Conservation (phyloP, 2,797 vertebrate species). For the Lutjanus campechanus region DNA sequence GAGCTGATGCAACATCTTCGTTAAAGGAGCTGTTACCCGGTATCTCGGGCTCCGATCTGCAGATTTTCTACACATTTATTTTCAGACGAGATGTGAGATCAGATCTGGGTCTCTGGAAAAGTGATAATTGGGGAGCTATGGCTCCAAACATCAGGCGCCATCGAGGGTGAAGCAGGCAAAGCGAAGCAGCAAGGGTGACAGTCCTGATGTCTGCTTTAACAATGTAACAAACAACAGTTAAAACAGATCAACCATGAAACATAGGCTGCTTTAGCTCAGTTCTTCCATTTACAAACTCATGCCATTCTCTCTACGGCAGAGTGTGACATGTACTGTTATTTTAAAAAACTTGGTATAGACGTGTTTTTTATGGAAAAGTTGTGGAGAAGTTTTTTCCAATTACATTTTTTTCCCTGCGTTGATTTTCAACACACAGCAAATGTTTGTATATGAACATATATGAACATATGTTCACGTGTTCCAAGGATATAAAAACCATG, state of each 20-base stretch:
- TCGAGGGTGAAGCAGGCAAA: background rate
- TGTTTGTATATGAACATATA: background rate
- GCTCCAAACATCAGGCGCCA: slow-evolving; percentile 1
- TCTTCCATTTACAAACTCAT: background rate
- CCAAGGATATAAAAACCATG: too few relatives aligned
- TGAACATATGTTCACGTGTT: too few relatives aligned
- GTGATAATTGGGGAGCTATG: slow-evolving; percentile 33
- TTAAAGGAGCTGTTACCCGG: slow-evolving; percentile 12
- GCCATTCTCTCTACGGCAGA: background rate
- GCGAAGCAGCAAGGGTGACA: background rate
- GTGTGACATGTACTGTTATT: background rate
- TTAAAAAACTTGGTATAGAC: background rate
- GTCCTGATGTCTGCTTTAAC: background rate
- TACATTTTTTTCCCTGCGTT: background rate
- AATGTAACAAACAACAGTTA: background rate
- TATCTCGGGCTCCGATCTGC: background rate
- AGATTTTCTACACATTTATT: slow-evolving; percentile 11
- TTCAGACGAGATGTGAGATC: slow-evolving; percentile 1
- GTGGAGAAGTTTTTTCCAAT: background rate
- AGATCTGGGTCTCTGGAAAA: background rate
- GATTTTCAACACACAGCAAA: background rate
- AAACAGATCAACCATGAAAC: background rate
- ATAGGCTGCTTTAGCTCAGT: background rate
- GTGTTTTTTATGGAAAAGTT: background rate
- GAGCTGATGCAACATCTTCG: background rate